Percentiles rank a stretch among this genome's conserved stretches.
These are phyloP conservation scores for Jordanella pulchra DNA, from an alignment of 2,797 vertebrate species.

Conservation along the genomic window DNA sequence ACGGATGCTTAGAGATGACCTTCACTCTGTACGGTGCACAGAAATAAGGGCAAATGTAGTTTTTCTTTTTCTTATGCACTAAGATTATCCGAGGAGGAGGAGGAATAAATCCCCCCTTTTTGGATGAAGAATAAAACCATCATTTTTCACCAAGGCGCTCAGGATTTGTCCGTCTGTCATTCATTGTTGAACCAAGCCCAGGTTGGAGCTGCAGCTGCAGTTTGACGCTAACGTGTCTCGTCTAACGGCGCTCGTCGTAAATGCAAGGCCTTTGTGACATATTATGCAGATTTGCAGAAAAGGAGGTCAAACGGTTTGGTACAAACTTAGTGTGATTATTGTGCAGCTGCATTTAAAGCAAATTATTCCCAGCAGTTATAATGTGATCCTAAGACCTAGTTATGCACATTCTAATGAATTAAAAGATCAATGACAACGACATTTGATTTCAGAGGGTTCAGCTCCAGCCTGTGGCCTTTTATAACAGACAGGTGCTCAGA, in stretches of 20 bases:
- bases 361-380: not conserved
- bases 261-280: conserved; percentile 40
- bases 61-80: not conserved
- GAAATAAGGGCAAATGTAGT: no score
- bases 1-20: no score
- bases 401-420: not conserved
- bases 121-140: not conserved
- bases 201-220: conserved; percentile 2
- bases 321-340: conserved; percentile 12
- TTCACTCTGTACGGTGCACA: no score
- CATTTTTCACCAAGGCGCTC: not conserved
- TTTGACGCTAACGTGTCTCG: conserved; percentile 19
- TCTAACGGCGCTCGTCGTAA: conserved; percentile 40
- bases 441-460: not conserved
- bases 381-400: not conserved
- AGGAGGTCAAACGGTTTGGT: conserved; percentile 18
- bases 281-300: conserved; percentile 30
- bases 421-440: not conserved
- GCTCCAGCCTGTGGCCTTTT: no score
- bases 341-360: not conserved
- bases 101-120: not conserved
- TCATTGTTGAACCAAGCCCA: not conserved
- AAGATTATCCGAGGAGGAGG: not conserved
- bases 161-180: conserved; percentile 20
- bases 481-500: not conserved